Evolutionary conservation across 1,140 invertebrate species (phyloP).

Genomic region (Chrysopa pallens): DNA sequence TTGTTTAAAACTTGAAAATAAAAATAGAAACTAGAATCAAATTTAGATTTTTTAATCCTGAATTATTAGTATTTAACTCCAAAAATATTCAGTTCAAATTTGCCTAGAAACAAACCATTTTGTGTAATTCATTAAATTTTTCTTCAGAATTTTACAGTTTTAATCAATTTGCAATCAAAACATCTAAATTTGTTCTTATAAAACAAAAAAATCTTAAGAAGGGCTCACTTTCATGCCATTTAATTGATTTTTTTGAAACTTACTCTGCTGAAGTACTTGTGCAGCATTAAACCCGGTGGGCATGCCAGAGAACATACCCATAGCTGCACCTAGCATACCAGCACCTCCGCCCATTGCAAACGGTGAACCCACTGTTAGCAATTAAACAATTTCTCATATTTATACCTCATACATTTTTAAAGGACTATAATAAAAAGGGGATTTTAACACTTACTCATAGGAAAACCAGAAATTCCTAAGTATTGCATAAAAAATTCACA

Average conservation of each 20-base stretch:
- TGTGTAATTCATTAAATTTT: too few species aligned
- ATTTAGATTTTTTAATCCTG: too few species aligned
- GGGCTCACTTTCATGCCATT: not conserved
- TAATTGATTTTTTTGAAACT: conserved; percentile 22
- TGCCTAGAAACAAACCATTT: too few species aligned
- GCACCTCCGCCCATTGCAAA: conserved; percentile 15
- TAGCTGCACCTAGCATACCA: conserved; percentile 10
- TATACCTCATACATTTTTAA: not conserved
- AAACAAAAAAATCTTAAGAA: too few species aligned
- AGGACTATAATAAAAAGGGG: not conserved
- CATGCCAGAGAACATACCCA: conserved; percentile 9
- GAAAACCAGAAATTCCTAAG: not conserved
- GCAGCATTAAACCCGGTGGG: conserved; percentile 39
- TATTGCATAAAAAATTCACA: too few species aligned
- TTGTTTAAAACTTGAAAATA: too few species aligned
- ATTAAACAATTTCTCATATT: not conserved
- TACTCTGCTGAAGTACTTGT: conserved; percentile 60
- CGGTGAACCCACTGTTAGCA: conserved; percentile 16
- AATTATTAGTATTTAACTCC: too few species aligned
- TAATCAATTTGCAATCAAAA: too few species aligned
- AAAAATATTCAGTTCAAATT: too few species aligned
- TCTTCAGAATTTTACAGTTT: too few species aligned
- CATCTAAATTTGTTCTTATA: too few species aligned
- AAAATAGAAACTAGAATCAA: too few species aligned
- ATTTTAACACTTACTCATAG: not conserved